phyloP scores from a whole-genome alignment of 2,113 vertebrate genomes.

The Crypturellus undulatus region DNA sequence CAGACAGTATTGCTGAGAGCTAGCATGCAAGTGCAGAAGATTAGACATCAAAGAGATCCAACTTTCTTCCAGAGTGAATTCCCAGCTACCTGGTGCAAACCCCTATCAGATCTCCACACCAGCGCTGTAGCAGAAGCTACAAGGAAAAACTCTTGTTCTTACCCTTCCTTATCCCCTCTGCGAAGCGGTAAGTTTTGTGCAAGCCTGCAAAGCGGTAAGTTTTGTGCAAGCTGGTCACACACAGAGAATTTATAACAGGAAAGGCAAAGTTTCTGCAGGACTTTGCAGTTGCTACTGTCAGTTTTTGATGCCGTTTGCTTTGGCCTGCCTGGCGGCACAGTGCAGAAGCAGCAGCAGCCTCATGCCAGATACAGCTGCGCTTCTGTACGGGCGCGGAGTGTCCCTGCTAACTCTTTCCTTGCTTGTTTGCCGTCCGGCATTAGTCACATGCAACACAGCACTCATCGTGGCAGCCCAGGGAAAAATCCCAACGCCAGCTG shows the following conservation, averaged over 20 bases:
- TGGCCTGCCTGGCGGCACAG: neutral
- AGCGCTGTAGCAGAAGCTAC: neutral
- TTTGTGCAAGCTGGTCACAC: neutral
- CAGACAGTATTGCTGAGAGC: neutral
- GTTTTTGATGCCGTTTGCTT: neutral
- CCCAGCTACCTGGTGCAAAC: neutral
- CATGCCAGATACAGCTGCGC: neutral
- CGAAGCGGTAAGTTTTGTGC: neutral
- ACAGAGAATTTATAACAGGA: slow-evolving; percentile 21
- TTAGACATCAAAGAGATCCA: neutral
- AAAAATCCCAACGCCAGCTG: neutral
- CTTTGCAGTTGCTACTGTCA: slow-evolving; percentile 68
- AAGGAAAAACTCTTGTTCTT: neutral
- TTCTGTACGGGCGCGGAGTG: neutral
- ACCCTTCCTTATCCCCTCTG: neutral
- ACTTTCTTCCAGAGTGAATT: neutral
- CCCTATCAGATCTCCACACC: neutral
- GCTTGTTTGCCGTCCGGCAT: neutral
- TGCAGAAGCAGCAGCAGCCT: neutral
- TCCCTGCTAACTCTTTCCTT: neutral
- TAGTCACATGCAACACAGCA: neutral
- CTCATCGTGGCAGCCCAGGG: neutral
- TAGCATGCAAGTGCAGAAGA: neutral
- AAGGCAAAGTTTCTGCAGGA: slow-evolving; percentile 6
- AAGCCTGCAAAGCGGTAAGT: neutral